phyloP scores from a whole-genome alignment of 2,797 vertebrate species.

The Oophaga sylvatica region DNA sequence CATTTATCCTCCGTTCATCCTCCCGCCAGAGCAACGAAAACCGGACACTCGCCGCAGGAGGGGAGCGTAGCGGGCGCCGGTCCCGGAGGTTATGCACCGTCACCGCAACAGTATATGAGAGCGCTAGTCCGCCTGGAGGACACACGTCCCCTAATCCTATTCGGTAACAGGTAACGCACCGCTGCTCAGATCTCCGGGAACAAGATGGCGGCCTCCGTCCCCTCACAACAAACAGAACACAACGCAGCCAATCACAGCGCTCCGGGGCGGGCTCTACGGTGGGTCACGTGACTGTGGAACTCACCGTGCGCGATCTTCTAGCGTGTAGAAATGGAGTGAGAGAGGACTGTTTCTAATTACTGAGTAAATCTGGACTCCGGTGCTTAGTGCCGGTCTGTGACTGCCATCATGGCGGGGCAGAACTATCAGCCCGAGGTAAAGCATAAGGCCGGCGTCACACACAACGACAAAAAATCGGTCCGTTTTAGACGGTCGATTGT shows the following conservation, averaged over 20 bases:
- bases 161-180: constrained; percentile 21
- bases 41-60: constrained; percentile 65
- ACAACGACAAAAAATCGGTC: too few species aligned
- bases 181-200: constrained; percentile 52
- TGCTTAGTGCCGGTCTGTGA: too few species aligned
- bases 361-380: too few species aligned
- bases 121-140: not conserved
- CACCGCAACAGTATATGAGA: too few species aligned
- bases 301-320: not conserved
- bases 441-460: too few species aligned
- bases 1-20: constrained; percentile 99
- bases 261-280: constrained; percentile 33
- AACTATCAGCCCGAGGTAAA: too few species aligned
- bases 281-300: not conserved
- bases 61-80: constrained; percentile 9
- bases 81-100: not conserved
- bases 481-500: too few species aligned
- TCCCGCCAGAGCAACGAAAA: constrained; percentile 78
- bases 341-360: too few species aligned
- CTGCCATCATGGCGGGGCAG: too few species aligned
- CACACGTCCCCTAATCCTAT: not conserved
- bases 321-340: too few species aligned
- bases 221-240: constrained; percentile 76
- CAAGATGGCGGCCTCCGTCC: constrained; percentile 75
- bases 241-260: constrained; percentile 68